Percentiles rank a stretch among this genome's conserved stretches.
These are phyloP conservation scores for Drosophila dunni DNA, from an alignment of 1,140 invertebrate genomes.

Conservation along the genomic window DNA sequence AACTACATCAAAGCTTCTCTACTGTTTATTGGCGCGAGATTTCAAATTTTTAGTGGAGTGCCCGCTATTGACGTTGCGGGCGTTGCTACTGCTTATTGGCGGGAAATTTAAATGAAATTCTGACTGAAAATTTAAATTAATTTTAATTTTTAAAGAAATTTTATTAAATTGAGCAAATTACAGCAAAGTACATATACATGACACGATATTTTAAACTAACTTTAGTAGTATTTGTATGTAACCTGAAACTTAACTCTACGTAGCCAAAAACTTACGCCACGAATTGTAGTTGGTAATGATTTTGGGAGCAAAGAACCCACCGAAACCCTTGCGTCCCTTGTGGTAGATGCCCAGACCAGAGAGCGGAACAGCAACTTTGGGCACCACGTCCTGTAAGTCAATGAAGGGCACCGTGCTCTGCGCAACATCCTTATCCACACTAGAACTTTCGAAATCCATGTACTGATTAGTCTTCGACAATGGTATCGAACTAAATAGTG, in stretches of 20 bases:
- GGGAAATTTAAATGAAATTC: too few species aligned
- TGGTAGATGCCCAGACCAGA: constrained; percentile 91
- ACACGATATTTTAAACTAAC: background rate
- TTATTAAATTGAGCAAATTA: too few species aligned
- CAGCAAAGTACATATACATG: too few species aligned
- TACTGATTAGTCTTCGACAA: constrained; percentile 90
- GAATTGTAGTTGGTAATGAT: constrained; percentile 92
- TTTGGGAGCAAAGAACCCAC: constrained; percentile 91
- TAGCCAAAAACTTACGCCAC: constrained; percentile 86
- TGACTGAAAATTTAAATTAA: too few species aligned
- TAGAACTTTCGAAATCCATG: constrained; percentile 90
- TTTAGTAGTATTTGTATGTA: background rate
- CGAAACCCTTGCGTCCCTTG: constrained; percentile 89
- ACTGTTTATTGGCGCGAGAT: background rate
- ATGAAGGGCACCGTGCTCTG: constrained; percentile 94
- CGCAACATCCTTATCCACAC: constrained; percentile 90
- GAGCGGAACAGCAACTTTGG: constrained; percentile 86
- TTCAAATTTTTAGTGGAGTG: background rate
- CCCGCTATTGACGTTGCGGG: too few species aligned
- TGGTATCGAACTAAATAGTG: constrained; percentile 85
- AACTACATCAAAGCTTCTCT: background rate
- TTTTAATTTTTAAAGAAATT: too few species aligned
- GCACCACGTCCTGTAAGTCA: constrained; percentile 90
- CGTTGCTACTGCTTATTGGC: too few species aligned
- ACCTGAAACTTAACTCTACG: constrained; percentile 6